Percentiles rank a stretch among this genome's conserved stretches.
Evolutionary conservation across 30 jellyfish, hydroid and myxozoan species (phyloP).

Genomic region (Rhopilema esculentum): DNA sequence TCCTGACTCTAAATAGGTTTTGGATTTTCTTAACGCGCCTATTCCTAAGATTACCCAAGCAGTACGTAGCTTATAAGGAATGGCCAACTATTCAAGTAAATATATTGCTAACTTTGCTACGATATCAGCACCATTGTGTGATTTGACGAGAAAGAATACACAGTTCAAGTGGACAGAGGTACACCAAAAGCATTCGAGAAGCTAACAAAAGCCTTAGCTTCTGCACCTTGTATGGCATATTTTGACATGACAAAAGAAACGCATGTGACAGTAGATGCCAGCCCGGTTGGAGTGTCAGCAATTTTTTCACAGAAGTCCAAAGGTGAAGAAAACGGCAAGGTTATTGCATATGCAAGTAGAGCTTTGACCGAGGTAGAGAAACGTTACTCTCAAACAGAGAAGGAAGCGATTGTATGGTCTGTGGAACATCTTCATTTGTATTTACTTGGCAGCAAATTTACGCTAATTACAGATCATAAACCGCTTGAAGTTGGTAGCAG

Average conservation of each 20-base stretch:
- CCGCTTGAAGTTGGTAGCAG: conserved; percentile 18
- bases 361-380: conserved; percentile 59
- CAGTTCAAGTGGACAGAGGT: conserved; percentile 4
- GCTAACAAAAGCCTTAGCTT: conserved; percentile 29
- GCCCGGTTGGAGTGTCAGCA: conserved; percentile 70
- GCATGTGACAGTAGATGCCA: conserved; percentile 45
- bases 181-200: conserved; percentile 4
- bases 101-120: conserved; percentile 37
- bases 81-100: conserved; percentile 14
- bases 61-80: conserved; percentile 33
- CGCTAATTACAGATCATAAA: conserved; percentile 44
- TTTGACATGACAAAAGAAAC: conserved; percentile 51
- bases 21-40: conserved; percentile 25
- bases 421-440: conserved; percentile 25
- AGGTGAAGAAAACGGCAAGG: conserved; percentile 9
- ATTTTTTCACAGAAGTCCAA: conserved; percentile 43
- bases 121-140: conserved; percentile 29
- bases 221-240: conserved; percentile 29
- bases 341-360: conserved; percentile 58
- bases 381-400: conserved; percentile 71
- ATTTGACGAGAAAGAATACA: conserved; percentile 8
- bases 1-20: conserved; percentile 26
- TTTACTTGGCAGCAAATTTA: conserved; percentile 14
- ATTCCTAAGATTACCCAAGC: conserved; percentile 11
- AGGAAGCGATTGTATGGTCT: conserved; percentile 75